Conservation (phyloP, 2,113 vertebrate genomes). For the Rhinoderma darwinii region DNA sequence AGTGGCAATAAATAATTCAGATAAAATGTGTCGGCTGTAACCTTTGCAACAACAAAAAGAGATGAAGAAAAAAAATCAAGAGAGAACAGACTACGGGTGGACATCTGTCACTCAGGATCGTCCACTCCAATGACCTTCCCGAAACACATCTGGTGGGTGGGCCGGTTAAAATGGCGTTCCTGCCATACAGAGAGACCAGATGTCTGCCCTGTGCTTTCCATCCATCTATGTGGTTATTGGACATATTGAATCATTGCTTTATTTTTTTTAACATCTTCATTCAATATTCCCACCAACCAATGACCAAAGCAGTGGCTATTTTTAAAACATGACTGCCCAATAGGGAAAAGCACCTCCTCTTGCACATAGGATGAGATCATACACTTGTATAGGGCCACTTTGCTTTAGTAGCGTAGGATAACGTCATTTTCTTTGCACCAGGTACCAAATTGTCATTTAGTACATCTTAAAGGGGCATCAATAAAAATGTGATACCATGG, state of each 20-base stretch:
- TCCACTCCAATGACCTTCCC: rapidly evolving
- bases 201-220: conserved; percentile 5
- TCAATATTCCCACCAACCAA: too few relatives aligned
- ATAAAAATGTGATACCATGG: too few relatives aligned
- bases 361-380: too few relatives aligned
- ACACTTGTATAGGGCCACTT: too few relatives aligned
- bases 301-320: too few relatives aligned
- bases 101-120: background rate
- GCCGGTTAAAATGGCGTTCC: background rate
- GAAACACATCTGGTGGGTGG: background rate
- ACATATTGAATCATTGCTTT: conserved; percentile 54
- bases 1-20: conserved; percentile 67
- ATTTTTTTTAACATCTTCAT: conserved; percentile 64
- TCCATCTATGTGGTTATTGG: background rate
- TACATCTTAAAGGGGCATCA: too few relatives aligned
- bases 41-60: conserved; percentile 59
- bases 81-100: background rate
- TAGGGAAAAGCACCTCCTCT: too few relatives aligned
- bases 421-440: too few relatives aligned
- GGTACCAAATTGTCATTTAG: too few relatives aligned
- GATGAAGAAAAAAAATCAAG: background rate
- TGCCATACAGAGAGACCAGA: conserved; percentile 43
- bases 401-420: too few relatives aligned
- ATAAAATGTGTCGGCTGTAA: conserved; percentile 62
- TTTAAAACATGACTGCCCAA: too few relatives aligned